Percentiles rank a stretch among this genome's conserved stretches.
phyloP scores from a whole-genome alignment of 2,888 invertebrate genomes.

The Aleiodes alternator region DNA sequence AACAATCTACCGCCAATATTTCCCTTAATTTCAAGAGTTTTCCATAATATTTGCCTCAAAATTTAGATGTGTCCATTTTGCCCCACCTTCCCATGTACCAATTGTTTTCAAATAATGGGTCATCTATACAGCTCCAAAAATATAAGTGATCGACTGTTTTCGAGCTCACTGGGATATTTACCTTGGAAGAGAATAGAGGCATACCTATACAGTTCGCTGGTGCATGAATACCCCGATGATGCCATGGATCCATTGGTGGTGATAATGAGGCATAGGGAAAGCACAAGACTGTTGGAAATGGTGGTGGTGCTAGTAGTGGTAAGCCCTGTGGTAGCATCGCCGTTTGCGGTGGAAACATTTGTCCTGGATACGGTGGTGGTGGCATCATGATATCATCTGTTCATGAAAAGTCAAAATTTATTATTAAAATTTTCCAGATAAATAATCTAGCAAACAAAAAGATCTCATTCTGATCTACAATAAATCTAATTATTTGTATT shows the following conservation, averaged over 20 bases:
- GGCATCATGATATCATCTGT: conserved; percentile 81
- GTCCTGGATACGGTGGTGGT: conserved; percentile 76
- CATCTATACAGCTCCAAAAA: too few relatives aligned
- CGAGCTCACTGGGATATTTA: too few relatives aligned
- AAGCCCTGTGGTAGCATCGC: conserved; percentile 76
- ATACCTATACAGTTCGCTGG: conserved; percentile 57
- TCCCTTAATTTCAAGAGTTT: too few relatives aligned
- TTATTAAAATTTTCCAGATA: conserved; percentile 55
- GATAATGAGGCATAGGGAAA: conserved; percentile 97
- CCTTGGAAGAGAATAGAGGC: too few relatives aligned
- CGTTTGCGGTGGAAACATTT: conserved; percentile 78
- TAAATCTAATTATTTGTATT: too few relatives aligned
- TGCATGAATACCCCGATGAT: conserved; percentile 56
- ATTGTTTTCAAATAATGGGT: too few relatives aligned
- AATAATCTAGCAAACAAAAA: background rate
- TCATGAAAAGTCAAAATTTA: conserved; percentile 57
- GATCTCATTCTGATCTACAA: too few relatives aligned
- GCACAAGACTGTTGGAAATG: conserved; percentile 83
- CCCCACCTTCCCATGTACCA: too few relatives aligned
- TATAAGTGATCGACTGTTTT: too few relatives aligned
- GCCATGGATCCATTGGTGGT: conserved; percentile 59
- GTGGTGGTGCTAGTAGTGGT: conserved; percentile 79
- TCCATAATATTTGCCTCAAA: too few relatives aligned
- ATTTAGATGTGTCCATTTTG: too few relatives aligned
- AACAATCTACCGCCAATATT: too few relatives aligned